These are phyloP conservation scores for Sinocyclocheilus maitianheensis DNA, from an alignment of 2,113 vertebrate genomes.

Conservation along the genomic window DNA sequence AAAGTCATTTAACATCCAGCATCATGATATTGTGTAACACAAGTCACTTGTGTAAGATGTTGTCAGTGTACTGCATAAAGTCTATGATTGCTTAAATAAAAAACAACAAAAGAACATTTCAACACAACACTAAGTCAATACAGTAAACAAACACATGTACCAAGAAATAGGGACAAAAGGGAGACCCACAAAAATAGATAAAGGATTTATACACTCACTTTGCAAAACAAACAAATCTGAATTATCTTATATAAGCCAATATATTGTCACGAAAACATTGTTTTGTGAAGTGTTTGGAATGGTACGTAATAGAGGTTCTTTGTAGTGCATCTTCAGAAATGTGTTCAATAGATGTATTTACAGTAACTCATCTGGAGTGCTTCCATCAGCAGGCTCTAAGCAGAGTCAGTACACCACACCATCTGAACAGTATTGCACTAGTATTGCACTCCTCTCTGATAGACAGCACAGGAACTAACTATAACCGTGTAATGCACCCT, in stretches of 20 bases:
- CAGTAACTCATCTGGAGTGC: background rate
- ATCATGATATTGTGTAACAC: conserved; percentile 1
- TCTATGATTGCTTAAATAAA: conserved; percentile 12
- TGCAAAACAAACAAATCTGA: background rate
- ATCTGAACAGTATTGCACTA: conserved; percentile 29
- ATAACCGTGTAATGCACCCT: background rate
- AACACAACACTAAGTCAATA: background rate
- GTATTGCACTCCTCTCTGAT: background rate
- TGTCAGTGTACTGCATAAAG: conserved; percentile 25
- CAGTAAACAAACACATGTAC: conserved; percentile 21
- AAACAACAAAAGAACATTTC: background rate
- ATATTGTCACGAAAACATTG: background rate
- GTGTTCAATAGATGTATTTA: background rate
- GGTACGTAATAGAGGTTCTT: background rate
- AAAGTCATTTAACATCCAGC: conserved; percentile 4
- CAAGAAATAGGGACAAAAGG: background rate
- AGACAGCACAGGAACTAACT: conserved; percentile 4
- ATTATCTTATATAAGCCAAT: background rate
- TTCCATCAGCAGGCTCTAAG: conserved; percentile 13
- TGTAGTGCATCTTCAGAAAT: background rate
- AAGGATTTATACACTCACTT: too few relatives aligned
- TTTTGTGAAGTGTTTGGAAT: background rate
- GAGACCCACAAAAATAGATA: background rate
- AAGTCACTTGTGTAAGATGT: background rate
- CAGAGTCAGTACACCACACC: background rate